Evolutionary conservation across 2,113 vertebrate genomes (phyloP).

Genomic region (Noturus placidus): DNA sequence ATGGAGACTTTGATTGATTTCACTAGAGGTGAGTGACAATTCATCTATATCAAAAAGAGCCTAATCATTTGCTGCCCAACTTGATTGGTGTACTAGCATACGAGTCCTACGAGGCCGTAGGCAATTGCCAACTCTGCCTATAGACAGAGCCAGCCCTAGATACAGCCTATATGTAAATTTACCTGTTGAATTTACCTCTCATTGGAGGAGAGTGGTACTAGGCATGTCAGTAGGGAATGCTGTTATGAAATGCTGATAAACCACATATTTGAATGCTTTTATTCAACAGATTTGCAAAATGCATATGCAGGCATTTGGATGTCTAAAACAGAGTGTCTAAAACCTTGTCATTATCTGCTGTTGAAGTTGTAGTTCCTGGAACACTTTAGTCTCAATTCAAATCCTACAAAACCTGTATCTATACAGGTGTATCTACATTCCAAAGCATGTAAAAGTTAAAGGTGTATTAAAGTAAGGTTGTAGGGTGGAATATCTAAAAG

Average conservation of each 20-base stretch:
- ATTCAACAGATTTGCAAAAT: not conserved
- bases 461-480: not conserved
- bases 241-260: not conserved
- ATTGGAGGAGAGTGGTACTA: not conserved
- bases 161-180: not conserved
- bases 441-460: not conserved
- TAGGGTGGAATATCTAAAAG: not conserved
- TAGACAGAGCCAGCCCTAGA: no score
- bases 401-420: no score
- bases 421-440: not conserved
- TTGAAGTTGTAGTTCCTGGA: not conserved
- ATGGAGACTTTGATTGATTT: no score
- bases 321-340: not conserved
- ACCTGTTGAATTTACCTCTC: not conserved
- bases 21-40: no score
- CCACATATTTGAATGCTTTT: not conserved
- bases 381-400: not conserved
- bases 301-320: not conserved
- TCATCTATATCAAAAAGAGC: no score
- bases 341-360: not conserved
- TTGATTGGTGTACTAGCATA: no score
- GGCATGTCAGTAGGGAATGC: not conserved
- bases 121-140: no score
- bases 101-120: no score
- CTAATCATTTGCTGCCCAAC: no score